A percentile compares a stretch with the other conserved stretches of the same genome.
These are phyloP conservation scores for Acanthoscelides obtectus DNA, from an alignment of 2,888 invertebrate genomes.

Conservation along the genomic window DNA sequence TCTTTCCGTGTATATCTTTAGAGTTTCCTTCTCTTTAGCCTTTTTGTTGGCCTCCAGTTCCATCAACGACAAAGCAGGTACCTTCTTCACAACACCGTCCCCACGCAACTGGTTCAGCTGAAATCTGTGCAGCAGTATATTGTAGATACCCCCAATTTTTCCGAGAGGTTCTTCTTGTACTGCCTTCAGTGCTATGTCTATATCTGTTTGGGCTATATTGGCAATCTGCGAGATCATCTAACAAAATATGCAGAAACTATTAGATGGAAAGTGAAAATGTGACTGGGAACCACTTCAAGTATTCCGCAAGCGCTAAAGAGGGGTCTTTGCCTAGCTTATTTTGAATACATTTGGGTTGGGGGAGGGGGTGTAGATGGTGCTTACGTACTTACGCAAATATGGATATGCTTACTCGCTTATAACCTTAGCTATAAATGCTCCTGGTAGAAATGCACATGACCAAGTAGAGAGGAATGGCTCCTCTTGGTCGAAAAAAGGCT, in stretches of 20 bases:
- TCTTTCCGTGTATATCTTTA: neutral
- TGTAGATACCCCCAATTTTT: slow-evolving; percentile 57
- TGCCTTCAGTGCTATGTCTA: slow-evolving; percentile 49
- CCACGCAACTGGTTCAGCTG: slow-evolving; percentile 29
- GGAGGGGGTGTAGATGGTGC: too few species aligned
- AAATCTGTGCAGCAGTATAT: slow-evolving; percentile 47
- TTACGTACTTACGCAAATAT: too few species aligned
- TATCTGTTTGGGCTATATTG: slow-evolving; percentile 46
- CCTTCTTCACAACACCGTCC: slow-evolving; percentile 30
- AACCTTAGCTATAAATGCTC: too few species aligned
- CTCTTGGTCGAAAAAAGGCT: too few species aligned
- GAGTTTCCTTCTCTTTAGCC: neutral
- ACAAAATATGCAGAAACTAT: neutral
- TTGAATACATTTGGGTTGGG: too few species aligned
- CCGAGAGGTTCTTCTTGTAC: slow-evolving; percentile 56
- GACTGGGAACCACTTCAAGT: too few species aligned
- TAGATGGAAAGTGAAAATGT: too few species aligned
- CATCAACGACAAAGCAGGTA: slow-evolving; percentile 20
- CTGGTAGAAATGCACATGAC: too few species aligned
- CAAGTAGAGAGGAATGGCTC: too few species aligned
- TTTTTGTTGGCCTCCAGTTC: slow-evolving; percentile 5
- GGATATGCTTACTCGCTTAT: too few species aligned
- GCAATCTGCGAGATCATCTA: slow-evolving; percentile 52
- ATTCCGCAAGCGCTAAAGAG: too few species aligned
- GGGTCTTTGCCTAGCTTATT: too few species aligned